phyloP scores from a whole-genome alignment of 2,797 vertebrate species.

The Sebastes hubbsi region DNA sequence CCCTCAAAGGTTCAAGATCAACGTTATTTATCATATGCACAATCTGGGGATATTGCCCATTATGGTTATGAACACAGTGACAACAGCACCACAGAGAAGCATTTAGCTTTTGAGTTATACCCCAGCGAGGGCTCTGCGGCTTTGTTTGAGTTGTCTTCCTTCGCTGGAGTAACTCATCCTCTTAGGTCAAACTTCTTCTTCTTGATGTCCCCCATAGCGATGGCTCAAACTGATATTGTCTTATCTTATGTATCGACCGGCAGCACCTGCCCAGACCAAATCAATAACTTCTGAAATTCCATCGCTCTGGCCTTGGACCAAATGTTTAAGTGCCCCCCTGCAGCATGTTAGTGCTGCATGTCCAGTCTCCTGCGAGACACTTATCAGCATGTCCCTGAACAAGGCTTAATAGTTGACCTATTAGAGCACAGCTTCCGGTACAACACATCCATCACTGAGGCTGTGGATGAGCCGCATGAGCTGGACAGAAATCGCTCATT shows the following conservation, averaged over 20 bases:
- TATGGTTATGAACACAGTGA: slow-evolving; percentile 17
- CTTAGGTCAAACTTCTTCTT: background rate
- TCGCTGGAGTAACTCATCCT: slow-evolving; percentile 20
- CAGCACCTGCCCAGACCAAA: slow-evolving; percentile 16
- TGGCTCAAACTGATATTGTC: slow-evolving; percentile 26
- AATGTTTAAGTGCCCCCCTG: slow-evolving; percentile 7
- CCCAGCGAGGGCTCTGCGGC: background rate
- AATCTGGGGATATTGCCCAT: background rate
- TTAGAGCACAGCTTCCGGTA: slow-evolving; percentile 40
- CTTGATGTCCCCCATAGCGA: slow-evolving; percentile 1
- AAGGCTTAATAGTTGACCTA: slow-evolving; percentile 67
- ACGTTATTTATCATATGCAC: background rate
- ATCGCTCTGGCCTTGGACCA: slow-evolving; percentile 40
- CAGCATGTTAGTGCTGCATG: slow-evolving; percentile 24
- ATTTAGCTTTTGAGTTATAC: background rate
- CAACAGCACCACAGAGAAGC: background rate
- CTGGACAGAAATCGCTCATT: too few relatives aligned
- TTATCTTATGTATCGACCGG: slow-evolving; percentile 43
- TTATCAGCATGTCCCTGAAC: slow-evolving; percentile 59
- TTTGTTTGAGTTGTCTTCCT: background rate
- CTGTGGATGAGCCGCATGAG: too few relatives aligned
- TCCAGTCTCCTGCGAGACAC: slow-evolving; percentile 17
- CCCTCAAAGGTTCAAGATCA: slow-evolving; percentile 1
- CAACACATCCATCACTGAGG: background rate
- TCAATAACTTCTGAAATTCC: slow-evolving; percentile 53